Evolutionary conservation across 2,797 vertebrate species (phyloP), one percentile per base, ranked within the genome.

Genomic region (Enteromius thamalakanensis): DNA sequence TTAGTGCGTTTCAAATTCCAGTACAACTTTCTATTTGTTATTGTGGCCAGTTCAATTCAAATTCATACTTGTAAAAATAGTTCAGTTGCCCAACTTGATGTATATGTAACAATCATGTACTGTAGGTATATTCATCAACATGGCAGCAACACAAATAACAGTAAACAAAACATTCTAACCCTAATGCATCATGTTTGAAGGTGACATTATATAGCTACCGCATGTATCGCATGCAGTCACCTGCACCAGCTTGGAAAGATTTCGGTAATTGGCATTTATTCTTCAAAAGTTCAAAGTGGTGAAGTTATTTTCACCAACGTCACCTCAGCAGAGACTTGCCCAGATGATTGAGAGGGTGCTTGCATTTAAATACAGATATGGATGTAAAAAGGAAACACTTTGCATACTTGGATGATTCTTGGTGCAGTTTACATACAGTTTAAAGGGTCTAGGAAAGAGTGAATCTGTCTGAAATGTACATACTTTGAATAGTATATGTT

Each of bases 241-340:
- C 45, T 49, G 15, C 8, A 6, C 4, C 15, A 51, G 19, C 70
- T 51, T 72, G 17, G 51, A 51, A 32, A 21, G 4, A 32, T 72
- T 72, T 49, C 3, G 4, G 15, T 34, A 72, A 72, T 32, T 72
- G 26, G 26, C 17, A 21, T 51, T 21, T 72, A 34, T 34, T 74
- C 4, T 74, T 51, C 17, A 55, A 34, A 11, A 74, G 81, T 87
- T 84, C 81, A 89, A 74, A 29, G 53, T 49, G 19, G 53, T 55
- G 53, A 45, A 62, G 23, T 23, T 79, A 51, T 51, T 74, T 74
- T 53, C 70, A 74, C 47, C 47, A 74, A 72, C 49, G 26, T 72
- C 47, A 72, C 47, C 47, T 32, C 15, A 72, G 47, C 26, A 0
- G 15, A 72, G 12, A 14, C 12, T 26, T 17, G 23, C 29, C 69